Evolutionary conservation across 2,888 invertebrate species (phyloP).

Genomic region (Polylopha cassiicola): DNA sequence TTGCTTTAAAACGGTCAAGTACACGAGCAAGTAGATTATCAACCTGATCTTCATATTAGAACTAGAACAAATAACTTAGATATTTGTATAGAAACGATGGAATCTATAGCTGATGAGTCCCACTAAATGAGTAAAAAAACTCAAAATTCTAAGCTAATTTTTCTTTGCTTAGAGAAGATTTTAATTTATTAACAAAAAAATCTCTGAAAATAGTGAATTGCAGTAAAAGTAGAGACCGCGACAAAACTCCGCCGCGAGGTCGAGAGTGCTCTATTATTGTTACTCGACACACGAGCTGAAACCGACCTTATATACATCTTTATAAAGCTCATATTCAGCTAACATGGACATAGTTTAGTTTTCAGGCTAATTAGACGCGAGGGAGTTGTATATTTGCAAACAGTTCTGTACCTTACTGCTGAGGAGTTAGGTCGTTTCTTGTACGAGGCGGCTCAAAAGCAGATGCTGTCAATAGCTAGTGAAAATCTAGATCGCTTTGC

Average conservation of each 20-base stretch:
- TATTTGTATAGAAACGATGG: too few species aligned
- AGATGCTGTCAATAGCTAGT: constrained; percentile 19
- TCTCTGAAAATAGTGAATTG: constrained; percentile 22
- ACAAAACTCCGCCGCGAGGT: constrained; percentile 57
- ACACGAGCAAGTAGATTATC: too few species aligned
- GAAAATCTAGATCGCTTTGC: constrained; percentile 13
- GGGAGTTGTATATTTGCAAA: constrained; percentile 39
- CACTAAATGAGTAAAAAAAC: too few species aligned
- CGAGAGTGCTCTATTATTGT: constrained; percentile 70
- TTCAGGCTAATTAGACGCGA: constrained; percentile 70
- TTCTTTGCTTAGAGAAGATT: neutral
- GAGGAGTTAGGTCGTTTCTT: constrained; percentile 24
- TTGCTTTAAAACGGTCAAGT: too few species aligned
- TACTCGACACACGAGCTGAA: constrained; percentile 25
- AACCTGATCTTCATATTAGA: too few species aligned
- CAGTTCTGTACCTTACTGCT: constrained; percentile 43
- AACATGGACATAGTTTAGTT: constrained; percentile 42
- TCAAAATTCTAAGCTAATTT: constrained; percentile 2
- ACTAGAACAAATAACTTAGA: too few species aligned
- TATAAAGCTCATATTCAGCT: constrained; percentile 35
- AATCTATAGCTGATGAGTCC: too few species aligned
- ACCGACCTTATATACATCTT: constrained; percentile 31
- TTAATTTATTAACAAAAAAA: neutral
- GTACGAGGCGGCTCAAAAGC: constrained; percentile 3
- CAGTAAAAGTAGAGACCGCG: constrained; percentile 44